A percentile compares a stretch with the other conserved stretches of the same genome.
These are phyloP conservation scores for Melieria crassipennis DNA, from an alignment of 2,888 invertebrate genomes.

Conservation along the genomic window DNA sequence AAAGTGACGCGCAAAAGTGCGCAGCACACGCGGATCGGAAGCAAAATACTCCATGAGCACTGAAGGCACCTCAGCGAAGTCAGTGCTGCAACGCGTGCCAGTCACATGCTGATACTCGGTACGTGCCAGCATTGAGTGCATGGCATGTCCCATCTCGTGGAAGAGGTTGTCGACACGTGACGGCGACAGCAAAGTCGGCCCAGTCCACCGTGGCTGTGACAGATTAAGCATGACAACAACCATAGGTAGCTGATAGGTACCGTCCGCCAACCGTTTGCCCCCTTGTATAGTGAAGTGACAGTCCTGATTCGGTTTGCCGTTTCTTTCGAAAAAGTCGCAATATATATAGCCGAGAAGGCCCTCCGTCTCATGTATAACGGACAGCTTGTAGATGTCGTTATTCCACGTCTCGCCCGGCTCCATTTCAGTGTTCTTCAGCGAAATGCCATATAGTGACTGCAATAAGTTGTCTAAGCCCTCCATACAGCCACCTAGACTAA, in stretches of 20 bases:
- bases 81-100: slow-evolving; percentile 96
- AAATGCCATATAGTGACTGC: slow-evolving; percentile 83
- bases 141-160: slow-evolving; percentile 99
- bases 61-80: slow-evolving; percentile 99
- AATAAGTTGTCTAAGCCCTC: slow-evolving; percentile 94
- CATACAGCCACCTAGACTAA: slow-evolving; percentile 95
- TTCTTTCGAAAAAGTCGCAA: slow-evolving; percentile 94
- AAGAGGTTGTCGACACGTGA: slow-evolving; percentile 94
- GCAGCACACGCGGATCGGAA: slow-evolving; percentile 83
- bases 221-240: slow-evolving; percentile 94
- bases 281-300: slow-evolving; percentile 99
- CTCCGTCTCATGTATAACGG: slow-evolving; percentile 84
- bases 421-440: slow-evolving; percentile 77
- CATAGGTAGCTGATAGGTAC: slow-evolving; percentile 88
- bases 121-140: slow-evolving; percentile 97
- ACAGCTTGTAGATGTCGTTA: slow-evolving; percentile 88
- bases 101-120: slow-evolving; percentile 97
- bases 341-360: slow-evolving; percentile 92
- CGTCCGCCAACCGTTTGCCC: slow-evolving; percentile 81
- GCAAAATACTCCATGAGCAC: slow-evolving; percentile 98
- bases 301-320: slow-evolving; percentile 95
- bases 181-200: slow-evolving; percentile 83
- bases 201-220: slow-evolving; percentile 77
- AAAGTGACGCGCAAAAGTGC: slow-evolving; percentile 89
- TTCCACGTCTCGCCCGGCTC: slow-evolving; percentile 88